Conservation (phyloP, 2,797 vertebrate genomes). For the Cryptoblepharus egeriae region DNA sequence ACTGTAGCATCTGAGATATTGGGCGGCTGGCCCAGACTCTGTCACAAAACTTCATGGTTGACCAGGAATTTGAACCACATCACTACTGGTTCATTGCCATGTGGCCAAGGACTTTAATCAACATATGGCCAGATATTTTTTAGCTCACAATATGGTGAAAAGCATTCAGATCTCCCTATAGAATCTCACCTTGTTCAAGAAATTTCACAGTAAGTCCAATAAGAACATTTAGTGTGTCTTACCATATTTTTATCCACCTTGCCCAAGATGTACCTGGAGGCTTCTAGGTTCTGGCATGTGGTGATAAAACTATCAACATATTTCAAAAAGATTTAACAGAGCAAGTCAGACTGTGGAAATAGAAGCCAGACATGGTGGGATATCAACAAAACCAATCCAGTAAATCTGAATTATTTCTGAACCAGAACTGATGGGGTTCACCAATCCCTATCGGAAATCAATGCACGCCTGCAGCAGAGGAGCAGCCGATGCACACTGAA, state of each 20-base stretch:
- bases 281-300: not conserved
- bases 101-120: not conserved
- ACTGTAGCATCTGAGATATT: no score
- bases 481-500: not conserved
- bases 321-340: not conserved
- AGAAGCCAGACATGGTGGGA: not conserved
- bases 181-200: not conserved
- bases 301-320: not conserved
- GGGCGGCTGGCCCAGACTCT: no score
- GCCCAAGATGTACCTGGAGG: no score
- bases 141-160: no score
- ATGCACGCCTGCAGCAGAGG: slow-evolving; percentile 4
- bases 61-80: no score
- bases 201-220: no score
- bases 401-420: slow-evolving; percentile 11
- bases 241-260: not conserved
- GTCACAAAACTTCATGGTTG: no score
- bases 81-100: not conserved
- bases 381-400: not conserved
- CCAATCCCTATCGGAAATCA: slow-evolving; percentile 9
- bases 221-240: not conserved
- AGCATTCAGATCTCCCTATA: not conserved
- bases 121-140: not conserved
- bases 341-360: not conserved
- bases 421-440: slow-evolving; percentile 6